Evolutionary conservation across 2,888 invertebrate genomes (phyloP).

Genomic region (Morinoia aosen): DNA sequence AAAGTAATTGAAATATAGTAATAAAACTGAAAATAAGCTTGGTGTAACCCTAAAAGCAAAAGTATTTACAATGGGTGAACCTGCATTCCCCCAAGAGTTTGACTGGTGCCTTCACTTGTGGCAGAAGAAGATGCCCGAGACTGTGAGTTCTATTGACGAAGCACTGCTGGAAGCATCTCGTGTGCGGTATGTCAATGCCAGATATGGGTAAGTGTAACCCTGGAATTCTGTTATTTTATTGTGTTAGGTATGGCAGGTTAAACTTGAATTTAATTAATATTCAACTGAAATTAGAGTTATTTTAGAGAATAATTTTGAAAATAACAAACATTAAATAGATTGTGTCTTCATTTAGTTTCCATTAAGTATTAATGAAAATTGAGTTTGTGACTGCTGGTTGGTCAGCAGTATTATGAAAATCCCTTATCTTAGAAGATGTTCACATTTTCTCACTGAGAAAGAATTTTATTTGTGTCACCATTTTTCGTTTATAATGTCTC

Average conservation of each 20-base stretch:
- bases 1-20: no score
- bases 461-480: background rate
- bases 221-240: background rate
- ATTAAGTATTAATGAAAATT: no score
- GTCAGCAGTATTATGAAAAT: background rate
- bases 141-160: background rate
- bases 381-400: background rate
- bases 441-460: background rate
- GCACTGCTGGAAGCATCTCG: background rate
- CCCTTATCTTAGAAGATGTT: no score
- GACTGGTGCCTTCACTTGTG: conserved; percentile 8
- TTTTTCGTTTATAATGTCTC: background rate
- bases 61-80: background rate
- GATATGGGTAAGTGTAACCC: background rate
- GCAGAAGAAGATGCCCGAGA: background rate
- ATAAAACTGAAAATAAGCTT: no score
- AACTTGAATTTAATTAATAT: background rate
- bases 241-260: no score
- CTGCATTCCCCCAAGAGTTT: background rate
- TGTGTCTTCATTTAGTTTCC: no score
- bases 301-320: background rate
- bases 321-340: background rate
- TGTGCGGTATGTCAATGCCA: background rate
- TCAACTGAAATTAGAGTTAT: background rate
- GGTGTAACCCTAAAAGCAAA: background rate